Percentiles rank a stretch among this genome's conserved stretches.
Conservation (phyloP, 2,888 invertebrate genomes). For the Leucoma salicis region DNA sequence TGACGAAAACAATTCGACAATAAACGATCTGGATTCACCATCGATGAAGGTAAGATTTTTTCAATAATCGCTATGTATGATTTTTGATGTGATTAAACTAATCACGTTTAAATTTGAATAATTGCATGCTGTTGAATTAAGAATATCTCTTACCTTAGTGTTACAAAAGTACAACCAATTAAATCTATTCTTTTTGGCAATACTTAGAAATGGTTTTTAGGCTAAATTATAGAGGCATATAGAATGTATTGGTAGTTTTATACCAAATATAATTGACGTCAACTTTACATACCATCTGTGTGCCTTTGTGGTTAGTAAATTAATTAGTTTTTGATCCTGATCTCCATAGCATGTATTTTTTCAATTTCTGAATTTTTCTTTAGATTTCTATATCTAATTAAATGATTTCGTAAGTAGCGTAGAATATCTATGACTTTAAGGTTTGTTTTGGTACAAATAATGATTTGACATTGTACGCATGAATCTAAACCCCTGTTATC, state of each 20-base stretch:
- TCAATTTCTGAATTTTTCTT: slow-evolving; percentile 22
- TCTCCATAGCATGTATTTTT: slow-evolving; percentile 37
- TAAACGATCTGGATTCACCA: slow-evolving; percentile 91
- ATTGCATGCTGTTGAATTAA: slow-evolving; percentile 37
- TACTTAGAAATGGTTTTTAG: slow-evolving; percentile 15
- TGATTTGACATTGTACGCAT: slow-evolving; percentile 46
- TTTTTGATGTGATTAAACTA: slow-evolving; percentile 9
- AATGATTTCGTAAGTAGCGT: slow-evolving; percentile 29
- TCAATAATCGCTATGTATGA: slow-evolving; percentile 5
- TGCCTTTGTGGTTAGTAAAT: slow-evolving; percentile 21
- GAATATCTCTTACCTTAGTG: slow-evolving; percentile 16
- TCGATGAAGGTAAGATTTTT: slow-evolving; percentile 88
- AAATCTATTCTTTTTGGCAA: slow-evolving; percentile 12
- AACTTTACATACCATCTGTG: neutral
- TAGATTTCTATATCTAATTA: slow-evolving; percentile 19
- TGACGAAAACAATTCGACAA: slow-evolving; percentile 93
- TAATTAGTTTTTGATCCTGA: slow-evolving; percentile 9
- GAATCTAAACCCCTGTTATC: slow-evolving; percentile 23
- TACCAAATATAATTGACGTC: neutral
- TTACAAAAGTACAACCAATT: slow-evolving; percentile 2
- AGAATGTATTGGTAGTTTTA: neutral
- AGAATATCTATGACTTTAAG: slow-evolving; percentile 28
- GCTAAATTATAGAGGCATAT: neutral
- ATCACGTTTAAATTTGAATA: slow-evolving; percentile 25
- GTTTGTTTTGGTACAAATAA: slow-evolving; percentile 29